Evolutionary conservation across 1,140 invertebrate species (phyloP), one percentile per base, ranked within the genome.

Genomic region (Drosophila kanapiae): DNA sequence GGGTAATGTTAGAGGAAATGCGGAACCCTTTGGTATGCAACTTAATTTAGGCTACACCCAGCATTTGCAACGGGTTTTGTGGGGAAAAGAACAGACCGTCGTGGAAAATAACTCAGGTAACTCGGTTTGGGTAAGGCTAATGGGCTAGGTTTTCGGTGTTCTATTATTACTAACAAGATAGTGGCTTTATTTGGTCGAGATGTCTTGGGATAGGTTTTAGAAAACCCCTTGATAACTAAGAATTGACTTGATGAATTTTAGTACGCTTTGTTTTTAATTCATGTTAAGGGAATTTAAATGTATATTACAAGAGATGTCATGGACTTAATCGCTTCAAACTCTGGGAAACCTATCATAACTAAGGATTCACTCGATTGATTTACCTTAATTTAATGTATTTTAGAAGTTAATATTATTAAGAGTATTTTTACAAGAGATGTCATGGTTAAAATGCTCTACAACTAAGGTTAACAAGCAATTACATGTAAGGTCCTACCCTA

Each of bases 11-110:
- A 16, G 16, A 7, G 38, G 40, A 72, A 74, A 74, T 51, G 49
- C 16, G n/a, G 35, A 45, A 59, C 35, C 43, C 16, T 38, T 72
- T 59, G 51, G 58, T 37, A 62, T 61, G 57, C 58, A 62, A 45
- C 58, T 67, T 47, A 18, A 62, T 31, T 35, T 37, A 3, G 40
- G 58, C 18, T 65, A 42, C 37, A 33, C 16, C 35, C 59, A 27
- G 23, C 23, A 8, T 23, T 62, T 27, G 29, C n/a, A 27, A 27
- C 0, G 53, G 53, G 1, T 38, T 23, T 27, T 23, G n/a, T 13
- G n/a, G 13, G 51, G 27, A 8, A 13, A 10, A 13, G n/a, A 29
- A 31, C 0, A 14, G 0, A 4, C 4, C 8, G 11, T 16, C 6
- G 29, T 13, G 11, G 9, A 23, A 62, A 14, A 35, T 40, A 58